Conservation (phyloP, 2,113 vertebrate genomes). For the Dromas ardeola region DNA sequence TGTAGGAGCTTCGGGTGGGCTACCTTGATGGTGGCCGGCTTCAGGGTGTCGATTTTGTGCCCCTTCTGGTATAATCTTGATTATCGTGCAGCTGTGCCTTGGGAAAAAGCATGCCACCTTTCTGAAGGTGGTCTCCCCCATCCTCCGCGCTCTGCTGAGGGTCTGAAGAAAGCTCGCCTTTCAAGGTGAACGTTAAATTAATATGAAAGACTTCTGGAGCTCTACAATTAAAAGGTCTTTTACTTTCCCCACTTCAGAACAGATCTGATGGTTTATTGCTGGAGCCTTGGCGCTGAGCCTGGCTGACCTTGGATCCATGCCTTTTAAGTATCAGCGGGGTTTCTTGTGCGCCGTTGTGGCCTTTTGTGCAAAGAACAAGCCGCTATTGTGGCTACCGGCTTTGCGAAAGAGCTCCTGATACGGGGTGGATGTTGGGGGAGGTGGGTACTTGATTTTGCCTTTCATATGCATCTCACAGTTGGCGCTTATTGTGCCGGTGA, state of each 20-base stretch:
- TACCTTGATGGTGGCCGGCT: accelerated
- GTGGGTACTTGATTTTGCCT: background rate
- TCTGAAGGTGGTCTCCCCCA: background rate
- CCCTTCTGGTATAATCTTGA: accelerated
- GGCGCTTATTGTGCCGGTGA: accelerated
- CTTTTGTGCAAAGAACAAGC: slow-evolving; percentile 35
- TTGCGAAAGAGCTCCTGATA: background rate
- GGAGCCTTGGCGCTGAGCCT: slow-evolving; percentile 28
- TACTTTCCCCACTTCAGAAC: background rate
- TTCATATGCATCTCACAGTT: background rate
- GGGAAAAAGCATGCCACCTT: background rate
- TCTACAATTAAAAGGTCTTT: slow-evolving; percentile 39
- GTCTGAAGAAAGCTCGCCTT: background rate
- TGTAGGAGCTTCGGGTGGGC: background rate
- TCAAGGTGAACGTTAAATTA: slow-evolving; percentile 4
- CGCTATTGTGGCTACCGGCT: background rate
- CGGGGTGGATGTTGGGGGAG: background rate
- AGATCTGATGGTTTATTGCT: slow-evolving; percentile 13
- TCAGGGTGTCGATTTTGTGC: accelerated
- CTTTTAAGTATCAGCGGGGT: background rate
- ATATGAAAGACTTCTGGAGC: background rate
- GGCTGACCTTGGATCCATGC: slow-evolving; percentile 45
- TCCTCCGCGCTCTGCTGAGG: accelerated
- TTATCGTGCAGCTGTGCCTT: accelerated
- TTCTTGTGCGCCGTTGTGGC: slow-evolving; percentile 27